Evolutionary conservation across 2,797 vertebrate species (phyloP), one percentile per base, ranked within the genome.

Genomic region (Myotis daubentonii): DNA sequence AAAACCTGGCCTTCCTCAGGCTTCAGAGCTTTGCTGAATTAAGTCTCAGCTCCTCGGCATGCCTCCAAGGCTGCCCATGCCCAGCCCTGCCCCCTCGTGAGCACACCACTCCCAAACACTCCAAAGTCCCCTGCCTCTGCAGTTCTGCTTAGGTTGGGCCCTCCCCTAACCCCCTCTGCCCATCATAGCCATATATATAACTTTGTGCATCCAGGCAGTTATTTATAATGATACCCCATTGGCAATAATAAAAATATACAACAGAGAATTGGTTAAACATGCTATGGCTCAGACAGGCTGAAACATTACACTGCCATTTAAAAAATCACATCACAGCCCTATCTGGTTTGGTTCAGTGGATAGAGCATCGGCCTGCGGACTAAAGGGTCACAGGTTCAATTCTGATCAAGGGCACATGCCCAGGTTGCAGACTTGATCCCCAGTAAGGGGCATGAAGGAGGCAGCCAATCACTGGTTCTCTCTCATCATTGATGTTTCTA

Each of bases 221-320:
- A 79, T 47, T 84, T 44, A 72, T 51, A 71, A 76, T 3, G 41
- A 93, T 84, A 93, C 82, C 28, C 49, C 41, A 33, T 5, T 25
- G 65, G 92, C 78, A 94, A 85, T 41, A 41, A 44, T 88, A 94
- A 92, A 62, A 93, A 89, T 16, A 89, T 1, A 36, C 78, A 49
- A n/a, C 1, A 5, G 94, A 97, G 94, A 90, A 71, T 15, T 49
- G 30, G 87, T 47, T 55, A 57, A 83, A 92, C 55, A 19, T 0
- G 12, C 41, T 3, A 13, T 0, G 0, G 81, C 78, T 30, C 72
- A 17, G 78, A 60, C 13, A 0, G 60, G 70, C 76, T 75, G 89
- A 86, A 88, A 79, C 96, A 76, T 80, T 95, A 96, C 1, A 11
- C 90, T 88, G 87, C 92, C 96, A 83, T 93, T 94, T 22, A 12